Evolutionary conservation across 2,888 invertebrate genomes (phyloP).

Genomic region (Nebria brevicollis): DNA sequence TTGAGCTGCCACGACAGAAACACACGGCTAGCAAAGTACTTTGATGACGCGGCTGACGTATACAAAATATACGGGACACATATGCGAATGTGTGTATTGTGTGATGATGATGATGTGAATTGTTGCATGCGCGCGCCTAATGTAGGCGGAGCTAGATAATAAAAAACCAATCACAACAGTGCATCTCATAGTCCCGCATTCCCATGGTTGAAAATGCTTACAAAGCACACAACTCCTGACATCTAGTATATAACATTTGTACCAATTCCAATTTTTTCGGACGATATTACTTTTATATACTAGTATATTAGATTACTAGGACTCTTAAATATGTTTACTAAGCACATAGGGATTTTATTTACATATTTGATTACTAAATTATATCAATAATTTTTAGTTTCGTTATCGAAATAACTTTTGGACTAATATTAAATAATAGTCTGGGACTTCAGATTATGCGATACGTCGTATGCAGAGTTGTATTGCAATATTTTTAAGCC

Average conservation of each 20-base stretch:
- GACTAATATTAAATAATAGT: background rate
- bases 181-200: background rate
- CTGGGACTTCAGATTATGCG: background rate
- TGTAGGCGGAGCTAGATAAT: slow-evolving; percentile 24
- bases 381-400: too few relatives aligned
- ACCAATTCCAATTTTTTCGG: background rate
- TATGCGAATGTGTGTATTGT: slow-evolving; percentile 12
- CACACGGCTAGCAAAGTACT: slow-evolving; percentile 50
- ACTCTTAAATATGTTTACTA: too few relatives aligned
- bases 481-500: slow-evolving; percentile 4
- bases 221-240: background rate
- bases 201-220: background rate
- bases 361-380: too few relatives aligned
- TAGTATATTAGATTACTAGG: too few relatives aligned
- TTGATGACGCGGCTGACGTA: slow-evolving; percentile 78
- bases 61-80: slow-evolving; percentile 61
- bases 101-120: slow-evolving; percentile 21
- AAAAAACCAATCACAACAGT: slow-evolving; percentile 21
- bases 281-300: too few relatives aligned
- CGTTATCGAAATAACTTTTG: too few relatives aligned
- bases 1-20: slow-evolving; percentile 52
- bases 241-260: background rate
- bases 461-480: background rate
- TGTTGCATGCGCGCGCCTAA: slow-evolving; percentile 33
- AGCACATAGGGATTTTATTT: too few relatives aligned